Evolutionary conservation across 2,113 vertebrate species (phyloP), one percentile per base, ranked within the genome.

Genomic region (Podarcis cretensis): DNA sequence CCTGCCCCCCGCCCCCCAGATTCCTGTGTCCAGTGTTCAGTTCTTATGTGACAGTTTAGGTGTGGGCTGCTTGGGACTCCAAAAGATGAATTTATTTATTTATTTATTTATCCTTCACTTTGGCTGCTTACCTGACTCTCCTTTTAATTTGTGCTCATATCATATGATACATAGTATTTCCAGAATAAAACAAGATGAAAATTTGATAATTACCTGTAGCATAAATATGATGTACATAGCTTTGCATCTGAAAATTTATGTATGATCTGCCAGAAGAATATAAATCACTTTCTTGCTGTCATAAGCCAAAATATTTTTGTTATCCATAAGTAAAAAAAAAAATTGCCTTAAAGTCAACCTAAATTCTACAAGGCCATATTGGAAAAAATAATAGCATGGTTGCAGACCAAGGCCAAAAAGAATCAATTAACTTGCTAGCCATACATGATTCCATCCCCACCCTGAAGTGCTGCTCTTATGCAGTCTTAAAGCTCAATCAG

Each of bases 101-200:
- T 59, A 57, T 59, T 66, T 59, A 80, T 1, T 13, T 87, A 54
- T 54, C 9, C 48, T 25, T 43, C 18, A 54, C 32, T 27, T 78
- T 88, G 37, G 0, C 21, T 90, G 88, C 32, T 7, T 1, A 1
- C 6, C 85, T 77, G 16, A 75, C 48, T 27, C 76, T 2, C 40
- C 78, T 85, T 68, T 18, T 78, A 81, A 21, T 30, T 85, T 5
- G 6, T 90, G 69, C 8, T 91, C 86, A 37, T 66, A 63, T 81
- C 79, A 75, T 37, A 1, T 54, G 48, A 40, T 84, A 6, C 66
- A 59, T 81, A 35, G 35, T 35, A 35, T 35, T 35, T 35, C 35
- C 35, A 35, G 35, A 35, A 35, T 35, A 35, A 35, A 35, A 35
- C 35, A 35, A 35, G 35, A 35, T 35, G 35, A 35, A 35, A 35